Conservation (phyloP, 35 echinoderm and acorn worm genomes). For the Amphiura filiformis region DNA sequence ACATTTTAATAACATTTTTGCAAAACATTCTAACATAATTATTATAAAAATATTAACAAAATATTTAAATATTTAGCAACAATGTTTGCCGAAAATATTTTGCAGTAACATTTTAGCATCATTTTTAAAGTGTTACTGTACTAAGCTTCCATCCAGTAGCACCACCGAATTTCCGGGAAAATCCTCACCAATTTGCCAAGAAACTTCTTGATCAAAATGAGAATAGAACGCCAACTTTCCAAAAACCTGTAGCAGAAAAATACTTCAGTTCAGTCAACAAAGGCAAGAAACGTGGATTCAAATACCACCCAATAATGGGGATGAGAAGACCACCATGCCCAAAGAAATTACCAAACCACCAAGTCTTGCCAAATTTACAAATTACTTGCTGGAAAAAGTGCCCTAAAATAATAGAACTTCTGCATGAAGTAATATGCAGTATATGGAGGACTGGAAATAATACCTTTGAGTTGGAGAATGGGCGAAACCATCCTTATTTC, state of each 20-base stretch:
- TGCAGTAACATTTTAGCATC: too few relatives aligned
- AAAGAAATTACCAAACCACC: constrained; percentile 9
- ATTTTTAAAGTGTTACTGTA: too few relatives aligned
- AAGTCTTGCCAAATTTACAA: background rate
- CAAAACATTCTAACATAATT: too few relatives aligned
- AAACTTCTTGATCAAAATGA: too few relatives aligned
- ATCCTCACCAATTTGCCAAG: too few relatives aligned
- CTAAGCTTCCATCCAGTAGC: too few relatives aligned
- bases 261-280: background rate
- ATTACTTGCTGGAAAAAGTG: background rate
- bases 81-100: too few relatives aligned
- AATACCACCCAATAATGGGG: background rate
- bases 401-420: background rate
- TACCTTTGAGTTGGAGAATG: background rate
- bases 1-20: too few relatives aligned
- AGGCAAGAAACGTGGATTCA: background rate
- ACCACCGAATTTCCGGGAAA: too few relatives aligned
- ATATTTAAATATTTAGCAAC: too few relatives aligned
- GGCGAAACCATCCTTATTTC: background rate
- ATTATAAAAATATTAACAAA: too few relatives aligned
- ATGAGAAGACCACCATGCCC: constrained; percentile 5
- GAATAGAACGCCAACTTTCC: background rate
- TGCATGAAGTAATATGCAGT: background rate
- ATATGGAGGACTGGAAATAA: background rate
- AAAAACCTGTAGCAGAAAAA: background rate